Conservation (phyloP, 1,140 invertebrate genomes). For the Araneus ventricosus region DNA sequence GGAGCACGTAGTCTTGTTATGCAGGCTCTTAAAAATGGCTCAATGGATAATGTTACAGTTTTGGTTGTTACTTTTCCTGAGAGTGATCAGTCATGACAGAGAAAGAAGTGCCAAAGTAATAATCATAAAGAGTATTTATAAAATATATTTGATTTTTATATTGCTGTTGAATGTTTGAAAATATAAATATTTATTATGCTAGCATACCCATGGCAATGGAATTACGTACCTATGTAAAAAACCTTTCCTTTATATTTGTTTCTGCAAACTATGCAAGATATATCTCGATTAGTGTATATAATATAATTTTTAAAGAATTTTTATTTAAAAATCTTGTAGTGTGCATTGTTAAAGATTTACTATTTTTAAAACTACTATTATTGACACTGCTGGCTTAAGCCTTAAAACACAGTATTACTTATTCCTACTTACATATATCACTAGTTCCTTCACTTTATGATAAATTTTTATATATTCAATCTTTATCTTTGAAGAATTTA, state of each 20-base stretch:
- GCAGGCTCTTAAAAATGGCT: slow-evolving; percentile 94
- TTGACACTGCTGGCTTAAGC: not conserved
- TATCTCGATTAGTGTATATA: not conserved
- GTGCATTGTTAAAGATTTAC: not conserved
- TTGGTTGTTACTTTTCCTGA: slow-evolving; percentile 90
- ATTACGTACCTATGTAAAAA: not conserved
- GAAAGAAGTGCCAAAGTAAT: slow-evolving; percentile 12
- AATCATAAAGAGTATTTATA: not conserved
- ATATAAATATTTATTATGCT: slow-evolving; percentile 28
- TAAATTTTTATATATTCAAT: too few relatives aligned
- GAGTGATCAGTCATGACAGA: slow-evolving; percentile 27
- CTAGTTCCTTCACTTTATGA: not conserved
- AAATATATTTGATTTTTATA: slow-evolving; percentile 27
- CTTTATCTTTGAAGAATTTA: not conserved
- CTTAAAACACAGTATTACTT: slow-evolving; percentile 27
- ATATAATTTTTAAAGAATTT: not conserved
- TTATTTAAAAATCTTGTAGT: not conserved
- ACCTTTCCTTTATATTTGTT: not conserved
- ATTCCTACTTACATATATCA: not conserved
- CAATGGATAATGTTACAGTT: slow-evolving; percentile 97
- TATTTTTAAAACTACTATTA: not conserved
- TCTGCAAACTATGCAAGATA: not conserved
- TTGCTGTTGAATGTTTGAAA: slow-evolving; percentile 33
- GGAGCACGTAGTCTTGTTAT: slow-evolving; percentile 93
- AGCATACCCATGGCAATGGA: not conserved